Percentiles rank a stretch among this genome's conserved stretches.
Conservation (phyloP, 2,888 invertebrate genomes). For the Euplexia lucipara region DNA sequence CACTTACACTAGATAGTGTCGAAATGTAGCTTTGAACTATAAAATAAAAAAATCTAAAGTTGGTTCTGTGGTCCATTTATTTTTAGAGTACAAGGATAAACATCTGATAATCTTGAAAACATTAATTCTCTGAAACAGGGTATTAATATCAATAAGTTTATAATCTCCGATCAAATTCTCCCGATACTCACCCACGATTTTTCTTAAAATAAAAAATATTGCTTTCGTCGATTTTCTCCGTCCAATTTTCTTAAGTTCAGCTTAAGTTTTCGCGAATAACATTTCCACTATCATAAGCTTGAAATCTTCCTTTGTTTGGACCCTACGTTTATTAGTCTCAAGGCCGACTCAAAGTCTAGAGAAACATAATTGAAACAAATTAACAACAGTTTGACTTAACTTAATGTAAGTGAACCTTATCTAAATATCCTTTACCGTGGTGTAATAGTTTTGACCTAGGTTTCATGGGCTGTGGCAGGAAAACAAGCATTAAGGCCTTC, state of each 20-base stretch:
- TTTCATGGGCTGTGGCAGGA: constrained; percentile 13
- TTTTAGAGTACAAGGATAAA: too few relatives aligned
- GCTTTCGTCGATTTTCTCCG: too few relatives aligned
- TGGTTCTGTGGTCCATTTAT: too few relatives aligned
- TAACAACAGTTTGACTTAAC: constrained; percentile 37
- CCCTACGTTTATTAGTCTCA: constrained; percentile 8
- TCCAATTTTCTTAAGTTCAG: constrained; percentile 1
- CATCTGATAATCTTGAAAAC: too few relatives aligned
- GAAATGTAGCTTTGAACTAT: too few relatives aligned
- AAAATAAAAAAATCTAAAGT: too few relatives aligned
- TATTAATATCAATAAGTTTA: too few relatives aligned
- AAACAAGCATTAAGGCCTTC: constrained; percentile 20
- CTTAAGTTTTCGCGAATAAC: constrained; percentile 16
- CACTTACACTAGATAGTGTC: too few relatives aligned
- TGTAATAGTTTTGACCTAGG: constrained; percentile 29
- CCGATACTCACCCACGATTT: too few relatives aligned
- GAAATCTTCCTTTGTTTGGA: constrained; percentile 29
- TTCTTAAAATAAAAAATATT: too few relatives aligned
- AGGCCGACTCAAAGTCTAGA: constrained; percentile 31
- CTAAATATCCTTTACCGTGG: constrained; percentile 26
- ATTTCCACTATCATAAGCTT: constrained; percentile 1
- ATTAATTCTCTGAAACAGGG: too few relatives aligned
- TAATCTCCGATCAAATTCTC: too few relatives aligned
- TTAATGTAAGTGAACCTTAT: constrained; percentile 45
- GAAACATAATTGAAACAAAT: constrained; percentile 51